These are phyloP conservation scores for Pomacea canaliculata DNA, from an alignment of 2,888 invertebrate species.

Conservation along the genomic window DNA sequence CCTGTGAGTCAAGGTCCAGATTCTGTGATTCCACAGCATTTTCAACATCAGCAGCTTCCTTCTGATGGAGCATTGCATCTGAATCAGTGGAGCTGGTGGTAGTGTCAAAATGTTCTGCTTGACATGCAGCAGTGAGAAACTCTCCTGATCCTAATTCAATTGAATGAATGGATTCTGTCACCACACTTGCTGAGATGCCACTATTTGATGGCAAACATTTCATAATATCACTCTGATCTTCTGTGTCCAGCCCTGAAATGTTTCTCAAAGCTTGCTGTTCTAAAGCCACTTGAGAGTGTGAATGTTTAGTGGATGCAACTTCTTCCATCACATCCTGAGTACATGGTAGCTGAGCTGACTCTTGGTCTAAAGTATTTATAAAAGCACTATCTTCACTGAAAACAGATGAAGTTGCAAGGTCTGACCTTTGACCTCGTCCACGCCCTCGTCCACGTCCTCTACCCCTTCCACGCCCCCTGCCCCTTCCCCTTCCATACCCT, in stretches of 20 bases:
- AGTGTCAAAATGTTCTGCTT: constrained; percentile 20
- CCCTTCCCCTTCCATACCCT: constrained; percentile 13
- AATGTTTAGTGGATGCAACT: neutral
- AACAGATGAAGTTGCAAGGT: neutral
- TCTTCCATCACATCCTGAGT: neutral
- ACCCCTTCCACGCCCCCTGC: neutral
- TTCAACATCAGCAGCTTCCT: constrained; percentile 12
- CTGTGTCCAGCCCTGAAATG: neutral
- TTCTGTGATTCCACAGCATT: constrained; percentile 3
- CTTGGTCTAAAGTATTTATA: neutral
- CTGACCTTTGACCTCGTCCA: neutral
- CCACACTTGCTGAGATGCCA: constrained; percentile 9
- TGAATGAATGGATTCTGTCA: constrained; percentile 21
- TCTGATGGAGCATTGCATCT: neutral
- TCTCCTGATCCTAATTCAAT: constrained; percentile 14
- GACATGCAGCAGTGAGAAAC: constrained; percentile 10
- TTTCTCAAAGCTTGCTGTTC: neutral
- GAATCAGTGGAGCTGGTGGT: constrained; percentile 2
- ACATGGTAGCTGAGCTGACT: neutral
- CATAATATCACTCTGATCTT: neutral
- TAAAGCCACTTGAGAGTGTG: neutral
- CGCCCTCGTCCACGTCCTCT: neutral
- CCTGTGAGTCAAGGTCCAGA: neutral
- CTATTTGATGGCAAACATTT: neutral
- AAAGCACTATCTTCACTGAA: neutral